phyloP scores from a whole-genome alignment of 2,113 vertebrate genomes.

The Circaetus cinerascens region DNA sequence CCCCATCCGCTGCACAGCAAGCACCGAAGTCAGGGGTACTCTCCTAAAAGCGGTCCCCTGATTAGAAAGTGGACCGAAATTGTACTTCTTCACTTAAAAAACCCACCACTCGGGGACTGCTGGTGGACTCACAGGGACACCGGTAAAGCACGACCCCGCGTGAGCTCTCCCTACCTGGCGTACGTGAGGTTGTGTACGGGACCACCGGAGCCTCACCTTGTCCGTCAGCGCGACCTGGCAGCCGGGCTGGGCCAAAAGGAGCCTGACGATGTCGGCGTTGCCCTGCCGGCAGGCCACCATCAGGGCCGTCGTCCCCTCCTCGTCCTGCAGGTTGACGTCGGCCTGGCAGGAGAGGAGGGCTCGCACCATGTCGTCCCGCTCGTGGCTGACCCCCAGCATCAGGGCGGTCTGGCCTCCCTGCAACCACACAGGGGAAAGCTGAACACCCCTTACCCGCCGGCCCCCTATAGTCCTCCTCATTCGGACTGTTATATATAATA shows the following conservation, averaged over 20 bases:
- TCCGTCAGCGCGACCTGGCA: slow-evolving; percentile 67
- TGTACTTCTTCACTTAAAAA: neutral
- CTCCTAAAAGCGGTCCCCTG: neutral
- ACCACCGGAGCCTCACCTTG: slow-evolving; percentile 60
- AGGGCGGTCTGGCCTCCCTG: slow-evolving; percentile 80
- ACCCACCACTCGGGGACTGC: accelerated
- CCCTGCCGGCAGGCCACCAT: slow-evolving; percentile 77
- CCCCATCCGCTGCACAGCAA: neutral
- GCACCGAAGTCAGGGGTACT: neutral
- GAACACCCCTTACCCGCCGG: neutral
- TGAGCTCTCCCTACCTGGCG: accelerated
- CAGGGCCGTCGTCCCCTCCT: slow-evolving; percentile 71
- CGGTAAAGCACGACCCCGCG: accelerated
- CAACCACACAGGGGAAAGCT: neutral
- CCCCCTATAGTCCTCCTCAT: neutral
- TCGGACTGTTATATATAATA: accelerated
- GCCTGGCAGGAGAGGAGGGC: slow-evolving; percentile 75
- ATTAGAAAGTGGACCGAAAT: neutral
- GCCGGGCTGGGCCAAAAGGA: slow-evolving; percentile 71
- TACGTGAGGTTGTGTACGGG: accelerated
- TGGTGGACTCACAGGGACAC: too few species aligned
- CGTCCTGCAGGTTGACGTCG: slow-evolving; percentile 77
- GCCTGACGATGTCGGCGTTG: slow-evolving; percentile 64
- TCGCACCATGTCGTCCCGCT: slow-evolving; percentile 76
- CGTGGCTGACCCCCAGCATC: slow-evolving; percentile 79